Percentiles rank a stretch among this genome's conserved stretches.
Evolutionary conservation across 2,113 vertebrate species (phyloP).

Genomic region (Lasiurus borealis): DNA sequence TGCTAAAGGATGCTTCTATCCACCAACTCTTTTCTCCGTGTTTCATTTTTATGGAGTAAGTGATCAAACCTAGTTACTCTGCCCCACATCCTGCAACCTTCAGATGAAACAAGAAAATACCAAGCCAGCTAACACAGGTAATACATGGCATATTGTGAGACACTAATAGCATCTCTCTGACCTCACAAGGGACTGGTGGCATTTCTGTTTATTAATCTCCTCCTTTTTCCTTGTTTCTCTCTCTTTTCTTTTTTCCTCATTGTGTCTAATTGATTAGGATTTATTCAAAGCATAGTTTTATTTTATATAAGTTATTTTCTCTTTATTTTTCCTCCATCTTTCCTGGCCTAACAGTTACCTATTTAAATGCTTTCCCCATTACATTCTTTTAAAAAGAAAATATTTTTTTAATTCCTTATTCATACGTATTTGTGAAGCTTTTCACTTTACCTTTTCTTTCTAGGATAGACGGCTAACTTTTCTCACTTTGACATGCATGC

Average conservation of each 20-base stretch:
- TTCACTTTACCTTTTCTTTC: background rate
- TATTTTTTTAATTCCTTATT: background rate
- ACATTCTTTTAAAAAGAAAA: background rate
- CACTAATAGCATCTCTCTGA: background rate
- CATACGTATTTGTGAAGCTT: background rate
- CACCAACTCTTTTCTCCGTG: background rate
- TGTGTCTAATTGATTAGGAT: background rate
- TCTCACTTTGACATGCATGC: background rate
- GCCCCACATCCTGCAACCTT: background rate
- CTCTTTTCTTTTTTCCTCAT: background rate
- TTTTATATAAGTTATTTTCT: background rate
- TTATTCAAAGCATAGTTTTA: background rate
- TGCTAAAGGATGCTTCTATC: constrained; percentile 23
- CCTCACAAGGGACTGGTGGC: background rate
- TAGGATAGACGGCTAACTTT: background rate
- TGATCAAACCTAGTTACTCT: constrained; percentile 17
- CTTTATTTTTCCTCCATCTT: background rate
- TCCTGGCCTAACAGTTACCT: background rate
- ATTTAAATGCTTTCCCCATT: background rate
- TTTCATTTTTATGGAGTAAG: background rate
- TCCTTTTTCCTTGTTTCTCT: background rate
- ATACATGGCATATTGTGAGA: fast-evolving
- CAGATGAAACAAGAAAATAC: background rate
- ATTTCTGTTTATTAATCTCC: fast-evolving
- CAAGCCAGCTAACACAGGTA: background rate